Conservation (phyloP, 2,797 vertebrate species). For the Chiroxiphia lanceolata region DNA sequence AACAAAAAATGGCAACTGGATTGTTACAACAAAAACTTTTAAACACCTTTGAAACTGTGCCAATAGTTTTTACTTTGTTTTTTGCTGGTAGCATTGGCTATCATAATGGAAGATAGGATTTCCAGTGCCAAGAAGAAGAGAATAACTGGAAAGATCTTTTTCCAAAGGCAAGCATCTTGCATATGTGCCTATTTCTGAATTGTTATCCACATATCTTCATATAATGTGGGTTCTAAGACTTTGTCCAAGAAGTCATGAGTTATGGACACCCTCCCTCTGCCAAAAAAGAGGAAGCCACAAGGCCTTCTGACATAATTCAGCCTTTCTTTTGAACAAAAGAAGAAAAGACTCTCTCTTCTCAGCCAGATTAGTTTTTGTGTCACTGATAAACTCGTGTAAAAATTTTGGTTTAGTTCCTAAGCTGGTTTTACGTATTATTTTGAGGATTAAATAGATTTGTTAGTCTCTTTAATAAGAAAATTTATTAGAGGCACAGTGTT, state of each 20-base stretch:
- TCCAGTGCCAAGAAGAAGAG: slow-evolving; percentile 40
- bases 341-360: background rate
- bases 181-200: slow-evolving; percentile 29
- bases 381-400: background rate
- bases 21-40: background rate
- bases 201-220: background rate
- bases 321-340: background rate
- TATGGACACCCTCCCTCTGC: background rate
- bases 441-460: background rate
- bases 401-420: background rate
- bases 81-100: background rate
- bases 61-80: background rate
- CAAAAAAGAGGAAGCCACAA: background rate
- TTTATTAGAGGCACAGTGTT: background rate
- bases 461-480: background rate
- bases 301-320: background rate
- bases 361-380: background rate
- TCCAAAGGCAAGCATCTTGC: slow-evolving; percentile 24
- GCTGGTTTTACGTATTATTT: background rate
- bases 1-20: slow-evolving; percentile 24
- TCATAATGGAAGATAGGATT: slow-evolving; percentile 20
- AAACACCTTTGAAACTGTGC: slow-evolving; percentile 17
- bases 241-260: background rate
- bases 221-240: slow-evolving; percentile 12
- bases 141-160: slow-evolving; percentile 16